A percentile compares a stretch with the other conserved stretches of the same genome.
These are phyloP conservation scores for Amblyopsis rosae DNA, from an alignment of 2,113 vertebrate genomes.

Conservation along the genomic window DNA sequence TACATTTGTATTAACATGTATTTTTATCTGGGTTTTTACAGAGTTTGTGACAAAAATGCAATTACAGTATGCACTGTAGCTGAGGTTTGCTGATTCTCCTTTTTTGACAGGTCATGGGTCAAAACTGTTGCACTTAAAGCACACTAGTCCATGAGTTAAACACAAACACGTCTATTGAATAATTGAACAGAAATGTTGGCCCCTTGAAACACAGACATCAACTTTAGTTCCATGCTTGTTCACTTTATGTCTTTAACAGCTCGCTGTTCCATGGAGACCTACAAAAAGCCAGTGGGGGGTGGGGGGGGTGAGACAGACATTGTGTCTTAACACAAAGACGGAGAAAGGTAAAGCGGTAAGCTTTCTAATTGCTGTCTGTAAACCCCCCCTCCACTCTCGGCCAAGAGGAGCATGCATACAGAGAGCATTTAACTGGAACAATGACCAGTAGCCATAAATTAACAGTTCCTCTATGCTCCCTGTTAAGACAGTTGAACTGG, in stretches of 20 bases:
- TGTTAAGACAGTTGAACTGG: constrained; percentile 57
- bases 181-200: too few relatives aligned
- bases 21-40: too few relatives aligned
- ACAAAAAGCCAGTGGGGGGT: constrained; percentile 24
- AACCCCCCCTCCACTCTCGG: constrained; percentile 34
- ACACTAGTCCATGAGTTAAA: constrained; percentile 1
- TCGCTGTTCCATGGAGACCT: constrained; percentile 14
- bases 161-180: neutral
- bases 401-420: constrained; percentile 66
- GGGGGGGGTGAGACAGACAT: neutral
- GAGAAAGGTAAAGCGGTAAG: constrained; percentile 52
- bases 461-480: constrained; percentile 52
- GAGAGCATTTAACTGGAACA: constrained; percentile 61
- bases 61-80: neutral
- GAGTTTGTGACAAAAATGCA: neutral
- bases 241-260: constrained; percentile 21
- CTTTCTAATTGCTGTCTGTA: constrained; percentile 61
- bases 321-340: constrained; percentile 53
- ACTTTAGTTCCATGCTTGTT: constrained; percentile 38
- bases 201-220: neutral
- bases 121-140: neutral
- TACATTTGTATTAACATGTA: too few relatives aligned
- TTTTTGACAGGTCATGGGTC: too few relatives aligned
- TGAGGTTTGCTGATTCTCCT: too few relatives aligned
- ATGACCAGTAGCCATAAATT: constrained; percentile 71